Base-by-base conservation (phyloP, 1,140 invertebrate species). In the Helicoverpa armigera region DNA sequence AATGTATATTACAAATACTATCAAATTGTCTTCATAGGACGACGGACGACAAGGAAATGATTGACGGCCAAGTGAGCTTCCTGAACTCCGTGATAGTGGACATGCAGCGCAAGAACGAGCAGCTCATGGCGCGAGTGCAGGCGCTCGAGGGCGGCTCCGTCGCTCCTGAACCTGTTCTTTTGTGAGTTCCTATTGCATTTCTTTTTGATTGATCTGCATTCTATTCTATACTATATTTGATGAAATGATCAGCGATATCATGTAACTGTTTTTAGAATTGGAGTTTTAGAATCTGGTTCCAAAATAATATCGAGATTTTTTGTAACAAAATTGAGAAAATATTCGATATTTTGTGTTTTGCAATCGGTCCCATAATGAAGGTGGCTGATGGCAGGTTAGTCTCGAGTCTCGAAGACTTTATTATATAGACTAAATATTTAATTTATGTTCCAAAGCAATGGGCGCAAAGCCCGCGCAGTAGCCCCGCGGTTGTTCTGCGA, bases 61-160 rank as follows among this genome's bases (percentile, higher is more conserved):
- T 96, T 13, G 96, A 97, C 81, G 96, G 96, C 60, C 97, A 99
- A 95, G 97, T 99, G 35, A 97, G 97, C 80, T 99, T 99, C 93
- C 95, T 99, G 5, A 99, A 99, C 95, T 98, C 98, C 10, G 98
- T 99, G 78, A 99, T 99, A 89, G 98, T 98, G 1, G 98, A 99
- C 90, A 98, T 99, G 97, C 98, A 99, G 90, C 96, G 96, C 74
- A 99, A 99, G 92, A 98, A 98, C 90, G 97, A 98, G 90, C 97
- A 97, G 86, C 95, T 99, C 0, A 96, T 97, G 85, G 96, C 96
- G 43, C 96, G 97, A 85, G 96, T 99, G 31, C 96, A 98, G 87
- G 96, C 97, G 12, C 95, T 99, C 13, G 98, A 98, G 90, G 96
- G 96, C 79, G 96, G 97, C 7, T 96, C 96, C 73, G 95, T 96